Evolutionary conservation across 2,888 invertebrate species (phyloP), one percentile per base, ranked within the genome.

Genomic region (Cerceris ruficornis): DNA sequence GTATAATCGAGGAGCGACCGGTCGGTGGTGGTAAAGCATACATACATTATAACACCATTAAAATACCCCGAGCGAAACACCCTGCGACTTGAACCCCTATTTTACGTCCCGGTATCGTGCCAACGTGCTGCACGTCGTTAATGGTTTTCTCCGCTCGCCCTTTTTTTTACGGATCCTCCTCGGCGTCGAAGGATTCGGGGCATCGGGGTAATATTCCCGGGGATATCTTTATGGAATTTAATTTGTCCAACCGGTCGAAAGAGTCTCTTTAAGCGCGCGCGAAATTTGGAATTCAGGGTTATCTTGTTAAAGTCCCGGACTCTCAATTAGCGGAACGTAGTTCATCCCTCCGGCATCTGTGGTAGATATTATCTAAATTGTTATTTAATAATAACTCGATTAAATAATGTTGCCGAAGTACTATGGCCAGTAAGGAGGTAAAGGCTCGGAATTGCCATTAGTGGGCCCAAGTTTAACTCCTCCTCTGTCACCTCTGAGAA

Each of bases 11-110:
- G 75, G 69, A 62, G 69, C 68, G 81, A 78, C 77, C 73, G 80
- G 79, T 81, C 83, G 82, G 75, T 84, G 86, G 82, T 88, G 87
- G 88, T 89, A 90, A 90, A 91, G 89, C 89, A 91, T 91, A 91
- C 91, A 90, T 91, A 90, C 90, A 91, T 91, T 91, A 91, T 91
- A 91, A 91, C 90, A 87, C 90, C 89, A 91, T 91, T 91, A 91
- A 90, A 91, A 91, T 90, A 87, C 86, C 84, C 85, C 83, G 87
- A 85, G 85, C 83, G 85, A 86, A 90, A 88, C 85, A 87, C 79
- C 83, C 84, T 78, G 75, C 84, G 85, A 86, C 87, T 82, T 80
- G 87, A 86, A 84, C 87, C 88, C 86, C 83, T 87, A 89, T 87
- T 89, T 90, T 87, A 88, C 89, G 86, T 87, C 85, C 74, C 73